Percentiles rank a stretch among this genome's conserved stretches.
Evolutionary conservation across 2,797 vertebrate species (phyloP).

Genomic region (Siniperca undulata): DNA sequence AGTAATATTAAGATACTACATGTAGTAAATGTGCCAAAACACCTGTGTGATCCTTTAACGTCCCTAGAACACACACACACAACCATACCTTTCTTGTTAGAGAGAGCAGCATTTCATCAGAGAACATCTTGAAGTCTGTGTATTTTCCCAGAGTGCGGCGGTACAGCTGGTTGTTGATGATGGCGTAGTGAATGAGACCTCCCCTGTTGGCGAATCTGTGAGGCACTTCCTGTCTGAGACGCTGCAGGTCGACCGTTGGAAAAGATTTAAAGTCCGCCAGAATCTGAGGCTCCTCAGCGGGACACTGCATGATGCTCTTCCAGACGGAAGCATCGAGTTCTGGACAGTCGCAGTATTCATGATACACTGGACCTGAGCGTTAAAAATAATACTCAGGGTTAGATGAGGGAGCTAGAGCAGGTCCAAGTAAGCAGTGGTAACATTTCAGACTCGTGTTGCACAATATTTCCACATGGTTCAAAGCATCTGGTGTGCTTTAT

Average conservation of each 20-base stretch:
- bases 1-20: not conserved
- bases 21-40: not conserved
- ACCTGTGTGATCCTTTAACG: not conserved
- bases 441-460: not conserved
- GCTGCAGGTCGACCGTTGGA: slow-evolving; percentile 88
- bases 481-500: not conserved
- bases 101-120: slow-evolving; percentile 94
- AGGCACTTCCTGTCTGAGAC: slow-evolving; percentile 89
- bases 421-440: not conserved
- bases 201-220: slow-evolving; percentile 88
- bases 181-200: slow-evolving; percentile 92
- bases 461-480: not conserved
- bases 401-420: not conserved
- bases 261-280: slow-evolving; percentile 89
- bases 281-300: slow-evolving; percentile 88
- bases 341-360: slow-evolving; percentile 94
- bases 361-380: slow-evolving; percentile 90
- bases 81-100: slow-evolving; percentile 90
- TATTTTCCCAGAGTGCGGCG: slow-evolving; percentile 92
- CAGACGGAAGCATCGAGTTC: slow-evolving; percentile 85
- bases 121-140: slow-evolving; percentile 98
- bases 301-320: slow-evolving; percentile 88
- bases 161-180: slow-evolving; percentile 89
- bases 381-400: not conserved
- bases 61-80: not conserved